Evolutionary conservation across 2,888 invertebrate genomes (phyloP).

Genomic region (Agonopterix alstromeriana): DNA sequence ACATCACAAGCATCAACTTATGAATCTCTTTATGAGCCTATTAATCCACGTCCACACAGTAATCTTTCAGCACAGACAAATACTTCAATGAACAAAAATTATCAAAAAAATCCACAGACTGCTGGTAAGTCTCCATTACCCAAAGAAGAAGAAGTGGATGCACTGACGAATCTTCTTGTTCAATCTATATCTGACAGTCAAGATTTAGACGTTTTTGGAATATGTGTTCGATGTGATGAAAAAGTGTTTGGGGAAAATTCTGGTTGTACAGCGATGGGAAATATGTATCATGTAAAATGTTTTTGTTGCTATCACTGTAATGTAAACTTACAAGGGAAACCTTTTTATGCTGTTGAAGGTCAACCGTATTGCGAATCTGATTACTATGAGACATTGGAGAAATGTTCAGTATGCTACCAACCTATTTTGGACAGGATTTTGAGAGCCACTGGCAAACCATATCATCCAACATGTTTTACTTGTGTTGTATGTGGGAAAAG

Average conservation of each 20-base stretch:
- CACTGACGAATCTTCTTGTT: conserved; percentile 90
- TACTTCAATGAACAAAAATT: conserved; percentile 24
- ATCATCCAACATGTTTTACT: conserved; percentile 97
- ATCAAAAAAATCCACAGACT: conserved; percentile 26
- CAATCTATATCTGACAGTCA: conserved; percentile 88
- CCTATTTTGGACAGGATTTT: conserved; percentile 97
- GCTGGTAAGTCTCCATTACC: conserved; percentile 55
- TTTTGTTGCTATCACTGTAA: conserved; percentile 95
- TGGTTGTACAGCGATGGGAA: conserved; percentile 98
- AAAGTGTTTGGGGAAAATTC: conserved; percentile 95
- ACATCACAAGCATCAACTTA: conserved; percentile 78
- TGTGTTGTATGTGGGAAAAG: conserved; percentile 97
- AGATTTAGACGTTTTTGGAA: conserved; percentile 86
- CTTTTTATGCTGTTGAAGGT: conserved; percentile 96
- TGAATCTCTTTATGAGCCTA: conserved; percentile 95
- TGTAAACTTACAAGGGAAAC: conserved; percentile 92
- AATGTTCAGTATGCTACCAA: conserved; percentile 96
- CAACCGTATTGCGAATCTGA: conserved; percentile 97
- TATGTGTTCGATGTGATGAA: conserved; percentile 94
- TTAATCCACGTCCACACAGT: conserved; percentile 86
- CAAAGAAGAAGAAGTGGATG: conserved; percentile 92
- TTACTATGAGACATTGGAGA: conserved; percentile 97
- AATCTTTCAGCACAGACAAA: conserved; percentile 33
- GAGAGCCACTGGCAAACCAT: conserved; percentile 98
- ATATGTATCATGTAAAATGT: conserved; percentile 96